Conservation (phyloP, 2,888 invertebrate genomes). For the Saturnia japonica region DNA sequence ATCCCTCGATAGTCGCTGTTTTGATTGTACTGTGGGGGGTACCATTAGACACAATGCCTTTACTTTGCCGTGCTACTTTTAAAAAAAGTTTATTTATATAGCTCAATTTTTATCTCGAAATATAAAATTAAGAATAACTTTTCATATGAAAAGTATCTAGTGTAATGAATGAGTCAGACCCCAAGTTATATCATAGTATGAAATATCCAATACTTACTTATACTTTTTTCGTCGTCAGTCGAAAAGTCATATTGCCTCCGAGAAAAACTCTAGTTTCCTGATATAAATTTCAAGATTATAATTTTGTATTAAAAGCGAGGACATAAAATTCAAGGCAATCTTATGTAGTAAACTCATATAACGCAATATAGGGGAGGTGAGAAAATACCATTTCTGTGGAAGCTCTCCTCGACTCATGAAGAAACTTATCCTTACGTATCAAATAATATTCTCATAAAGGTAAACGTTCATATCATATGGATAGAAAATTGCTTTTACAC, state of each 20-base stretch:
- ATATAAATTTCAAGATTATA: background rate
- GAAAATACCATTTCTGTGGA: slow-evolving; percentile 5
- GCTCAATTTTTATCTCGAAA: background rate
- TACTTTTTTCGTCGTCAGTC: background rate
- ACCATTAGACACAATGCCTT: too few relatives aligned
- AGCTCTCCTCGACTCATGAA: slow-evolving; percentile 18
- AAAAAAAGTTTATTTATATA: too few relatives aligned
- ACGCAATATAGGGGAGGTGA: slow-evolving; percentile 1
- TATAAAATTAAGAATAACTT: background rate
- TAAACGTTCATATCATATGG: slow-evolving; percentile 41
- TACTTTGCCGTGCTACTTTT: too few relatives aligned
- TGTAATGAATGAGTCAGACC: too few relatives aligned
- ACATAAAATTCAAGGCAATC: background rate
- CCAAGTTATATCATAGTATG: too few relatives aligned
- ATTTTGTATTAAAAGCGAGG: background rate
- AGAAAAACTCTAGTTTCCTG: background rate
- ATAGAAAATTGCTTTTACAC: slow-evolving; percentile 56
- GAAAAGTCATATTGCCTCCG: background rate
- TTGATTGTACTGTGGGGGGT: too few relatives aligned
- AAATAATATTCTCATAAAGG: slow-evolving; percentile 40
- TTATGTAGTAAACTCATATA: background rate
- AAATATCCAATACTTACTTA: too few relatives aligned
- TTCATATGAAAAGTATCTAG: too few relatives aligned
- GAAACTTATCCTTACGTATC: slow-evolving; percentile 31
- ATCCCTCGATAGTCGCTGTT: too few relatives aligned